phyloP scores from a whole-genome alignment of 2,113 vertebrate species.

The Toxotes chatareus region DNA sequence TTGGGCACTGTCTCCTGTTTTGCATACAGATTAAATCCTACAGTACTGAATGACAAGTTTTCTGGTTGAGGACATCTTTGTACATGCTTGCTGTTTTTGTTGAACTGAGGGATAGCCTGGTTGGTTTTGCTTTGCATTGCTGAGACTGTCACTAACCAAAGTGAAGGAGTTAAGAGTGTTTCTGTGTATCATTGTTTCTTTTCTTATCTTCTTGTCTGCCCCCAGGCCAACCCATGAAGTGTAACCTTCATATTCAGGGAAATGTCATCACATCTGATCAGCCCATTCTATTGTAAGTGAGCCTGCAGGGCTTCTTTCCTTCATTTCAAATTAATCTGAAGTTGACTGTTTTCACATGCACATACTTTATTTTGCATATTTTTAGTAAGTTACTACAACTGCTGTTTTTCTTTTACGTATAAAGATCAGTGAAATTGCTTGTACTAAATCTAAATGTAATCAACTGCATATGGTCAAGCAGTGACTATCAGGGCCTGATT shows the following conservation, averaged over 20 bases:
- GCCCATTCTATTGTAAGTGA: constrained; percentile 95
- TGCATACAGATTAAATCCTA: neutral
- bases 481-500: neutral
- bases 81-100: neutral
- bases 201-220: constrained; percentile 24
- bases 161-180: neutral
- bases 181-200: constrained; percentile 14
- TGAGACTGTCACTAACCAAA: neutral
- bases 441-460: neutral
- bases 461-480: neutral
- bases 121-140: neutral
- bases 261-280: constrained; percentile 98
- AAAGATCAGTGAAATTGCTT: neutral
- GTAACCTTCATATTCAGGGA: constrained; percentile 97
- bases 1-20: constrained; percentile 1
- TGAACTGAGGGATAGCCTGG: neutral
- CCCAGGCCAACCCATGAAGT: constrained; percentile 98
- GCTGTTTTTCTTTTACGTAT: neutral
- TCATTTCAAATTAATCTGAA: constrained; percentile 18
- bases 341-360: neutral
- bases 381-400: neutral
- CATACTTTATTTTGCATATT: neutral
- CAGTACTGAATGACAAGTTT: neutral
- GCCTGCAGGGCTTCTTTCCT: neutral
- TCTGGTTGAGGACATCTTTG: neutral